Evolutionary conservation across 1,140 invertebrate genomes (phyloP).

Genomic region (Leptoteleia sp.): DNA sequence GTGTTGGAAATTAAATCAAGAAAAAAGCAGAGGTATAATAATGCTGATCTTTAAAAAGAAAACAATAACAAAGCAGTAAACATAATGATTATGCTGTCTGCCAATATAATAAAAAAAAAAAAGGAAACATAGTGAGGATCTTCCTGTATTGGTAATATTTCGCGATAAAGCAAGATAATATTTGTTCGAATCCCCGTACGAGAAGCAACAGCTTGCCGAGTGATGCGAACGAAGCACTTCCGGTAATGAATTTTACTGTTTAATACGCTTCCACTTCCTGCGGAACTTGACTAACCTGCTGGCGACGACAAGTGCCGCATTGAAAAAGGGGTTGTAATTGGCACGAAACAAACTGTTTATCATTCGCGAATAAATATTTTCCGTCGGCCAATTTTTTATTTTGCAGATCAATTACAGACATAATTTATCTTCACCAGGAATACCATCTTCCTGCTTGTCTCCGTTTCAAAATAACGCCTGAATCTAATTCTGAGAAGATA

Average conservation of each 20-base stretch:
- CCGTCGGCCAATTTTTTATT: neutral
- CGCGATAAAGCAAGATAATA: conserved; percentile 16
- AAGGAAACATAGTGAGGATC: neutral
- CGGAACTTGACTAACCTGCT: conserved; percentile 55
- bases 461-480: no score
- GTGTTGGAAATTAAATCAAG: no score
- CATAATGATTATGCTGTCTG: no score
- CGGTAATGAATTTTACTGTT: conserved; percentile 48
- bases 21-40: no score
- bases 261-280: conserved; percentile 59
- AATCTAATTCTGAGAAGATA: no score
- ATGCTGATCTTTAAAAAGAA: no score
- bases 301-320: conserved; percentile 48
- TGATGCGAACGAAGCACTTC: conserved; percentile 60
- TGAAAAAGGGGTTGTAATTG: conserved; percentile 41
- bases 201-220: conserved; percentile 32
- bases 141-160: no score
- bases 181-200: conserved; percentile 21
- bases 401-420: no score
- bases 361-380: conserved; percentile 25
- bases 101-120: neutral
- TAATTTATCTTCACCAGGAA: no score
- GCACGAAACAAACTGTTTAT: conserved; percentile 32
- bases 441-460: no score
- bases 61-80: no score